Evolutionary conservation across 2,113 vertebrate genomes (phyloP).

Genomic region (Bagarius yarrelli): DNA sequence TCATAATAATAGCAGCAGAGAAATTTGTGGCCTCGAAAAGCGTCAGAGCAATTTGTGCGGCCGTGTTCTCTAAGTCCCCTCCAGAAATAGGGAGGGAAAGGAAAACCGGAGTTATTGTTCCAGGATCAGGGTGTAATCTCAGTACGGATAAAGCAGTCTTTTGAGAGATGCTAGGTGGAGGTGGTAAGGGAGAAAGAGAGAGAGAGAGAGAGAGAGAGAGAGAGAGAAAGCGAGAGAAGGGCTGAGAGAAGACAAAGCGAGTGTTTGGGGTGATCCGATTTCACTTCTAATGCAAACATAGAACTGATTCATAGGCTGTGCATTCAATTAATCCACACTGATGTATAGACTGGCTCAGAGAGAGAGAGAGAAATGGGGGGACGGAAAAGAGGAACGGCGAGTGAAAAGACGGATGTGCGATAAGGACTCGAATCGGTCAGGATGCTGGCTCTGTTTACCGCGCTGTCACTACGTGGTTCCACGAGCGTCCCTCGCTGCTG

Average conservation of each 20-base stretch:
- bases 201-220: not conserved
- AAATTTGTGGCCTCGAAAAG: conserved; percentile 5
- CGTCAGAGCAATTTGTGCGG: not conserved
- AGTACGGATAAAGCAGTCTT: not conserved
- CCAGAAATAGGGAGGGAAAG: conserved; percentile 1
- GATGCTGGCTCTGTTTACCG: conserved; percentile 56
- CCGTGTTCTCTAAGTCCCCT: not conserved
- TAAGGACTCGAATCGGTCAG: conserved; percentile 39
- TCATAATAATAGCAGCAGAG: conserved; percentile 18
- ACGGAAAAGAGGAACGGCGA: conserved; percentile 34
- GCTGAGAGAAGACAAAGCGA: not conserved
- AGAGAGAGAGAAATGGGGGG: not conserved
- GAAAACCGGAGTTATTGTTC: not conserved
- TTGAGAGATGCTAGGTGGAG: not conserved
- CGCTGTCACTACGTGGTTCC: conserved; percentile 45
- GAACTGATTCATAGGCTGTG: conserved; percentile 32
- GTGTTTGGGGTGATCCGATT: conserved; percentile 3
- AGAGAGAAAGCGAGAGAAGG: not conserved
- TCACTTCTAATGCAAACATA: conserved; percentile 27
- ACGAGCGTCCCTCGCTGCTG: conserved; percentile 54
- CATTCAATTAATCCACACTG: conserved; percentile 8
- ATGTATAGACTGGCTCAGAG: not conserved
- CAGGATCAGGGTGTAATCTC: not conserved
- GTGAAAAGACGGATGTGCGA: conserved; percentile 20
- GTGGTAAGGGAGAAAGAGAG: not conserved